These are phyloP conservation scores for Resseliella maxima DNA, from an alignment of 2,888 invertebrate species.

Conservation along the genomic window DNA sequence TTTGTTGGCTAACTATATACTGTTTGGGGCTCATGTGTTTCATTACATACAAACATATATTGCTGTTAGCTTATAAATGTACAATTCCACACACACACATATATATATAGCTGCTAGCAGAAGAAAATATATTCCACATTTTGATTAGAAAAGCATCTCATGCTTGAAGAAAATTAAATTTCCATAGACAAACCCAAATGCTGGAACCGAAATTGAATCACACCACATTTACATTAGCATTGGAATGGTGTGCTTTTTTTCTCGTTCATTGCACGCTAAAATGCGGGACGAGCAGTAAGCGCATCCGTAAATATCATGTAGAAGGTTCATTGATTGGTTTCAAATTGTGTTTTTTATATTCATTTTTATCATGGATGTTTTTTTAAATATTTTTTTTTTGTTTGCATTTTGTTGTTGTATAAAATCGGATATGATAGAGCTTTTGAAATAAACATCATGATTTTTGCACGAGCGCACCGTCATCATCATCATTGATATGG, in stretches of 20 bases:
- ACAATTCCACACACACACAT: no score
- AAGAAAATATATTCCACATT: background rate
- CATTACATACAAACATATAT: no score
- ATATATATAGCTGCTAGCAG: background rate
- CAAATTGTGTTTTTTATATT: background rate
- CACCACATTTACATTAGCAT: conserved; percentile 34
- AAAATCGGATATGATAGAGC: background rate
- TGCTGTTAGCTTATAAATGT: no score
- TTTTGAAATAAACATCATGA: background rate
- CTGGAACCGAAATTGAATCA: conserved; percentile 16
- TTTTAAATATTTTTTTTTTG: background rate
- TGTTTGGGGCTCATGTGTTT: background rate
- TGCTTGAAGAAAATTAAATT: conserved; percentile 53
- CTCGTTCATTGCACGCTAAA: background rate
- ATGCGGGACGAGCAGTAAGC: conserved; percentile 22
- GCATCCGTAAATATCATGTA: background rate
- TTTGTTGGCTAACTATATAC: no score
- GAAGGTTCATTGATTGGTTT: conserved; percentile 39
- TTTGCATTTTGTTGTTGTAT: background rate
- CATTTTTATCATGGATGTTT: background rate
- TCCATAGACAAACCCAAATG: conserved; percentile 33
- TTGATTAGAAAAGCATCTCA: conserved; percentile 48
- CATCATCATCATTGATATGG: background rate
- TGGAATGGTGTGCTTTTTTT: conserved; percentile 4
- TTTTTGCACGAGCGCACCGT: background rate